phyloP scores from a whole-genome alignment of 2,888 invertebrate genomes.

The Pecten maximus region DNA sequence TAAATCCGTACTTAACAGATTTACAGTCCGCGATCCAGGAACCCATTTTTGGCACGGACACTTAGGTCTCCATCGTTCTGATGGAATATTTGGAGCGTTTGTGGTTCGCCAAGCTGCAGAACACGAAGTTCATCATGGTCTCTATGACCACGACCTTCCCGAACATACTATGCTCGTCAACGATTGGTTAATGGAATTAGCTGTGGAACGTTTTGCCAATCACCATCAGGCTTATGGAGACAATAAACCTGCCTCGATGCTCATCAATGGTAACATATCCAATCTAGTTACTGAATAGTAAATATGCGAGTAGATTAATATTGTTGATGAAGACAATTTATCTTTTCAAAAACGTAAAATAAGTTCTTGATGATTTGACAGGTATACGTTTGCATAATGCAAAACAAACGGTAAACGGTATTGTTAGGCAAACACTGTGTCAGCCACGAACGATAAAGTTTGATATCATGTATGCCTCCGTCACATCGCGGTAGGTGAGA shows the following conservation, averaged over 20 bases:
- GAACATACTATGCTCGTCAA: constrained; percentile 93
- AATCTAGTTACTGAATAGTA: not conserved
- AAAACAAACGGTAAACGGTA: no score
- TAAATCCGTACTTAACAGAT: constrained; percentile 63
- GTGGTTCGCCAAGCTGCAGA: constrained; percentile 85
- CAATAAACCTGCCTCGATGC: constrained; percentile 91
- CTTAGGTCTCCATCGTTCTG: constrained; percentile 71
- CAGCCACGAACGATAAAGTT: no score
- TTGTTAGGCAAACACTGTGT: no score
- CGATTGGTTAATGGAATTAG: constrained; percentile 91
- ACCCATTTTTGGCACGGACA: constrained; percentile 79
- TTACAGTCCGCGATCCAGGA: constrained; percentile 70
- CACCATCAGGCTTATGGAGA: constrained; percentile 92
- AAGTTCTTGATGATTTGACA: no score
- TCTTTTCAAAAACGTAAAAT: no score
- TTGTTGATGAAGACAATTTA: no score
- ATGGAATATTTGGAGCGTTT: constrained; percentile 73
- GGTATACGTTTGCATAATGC: no score
- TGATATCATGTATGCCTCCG: no score
- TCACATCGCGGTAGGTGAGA: no score
- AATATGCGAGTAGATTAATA: no score
- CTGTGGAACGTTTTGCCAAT: constrained; percentile 89
- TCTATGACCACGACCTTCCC: constrained; percentile 94
- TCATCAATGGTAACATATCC: constrained; percentile 90
- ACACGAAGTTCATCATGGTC: constrained; percentile 92